phyloP scores from a whole-genome alignment of 2,113 vertebrate genomes.

The Drymodes brunneopygia region DNA sequence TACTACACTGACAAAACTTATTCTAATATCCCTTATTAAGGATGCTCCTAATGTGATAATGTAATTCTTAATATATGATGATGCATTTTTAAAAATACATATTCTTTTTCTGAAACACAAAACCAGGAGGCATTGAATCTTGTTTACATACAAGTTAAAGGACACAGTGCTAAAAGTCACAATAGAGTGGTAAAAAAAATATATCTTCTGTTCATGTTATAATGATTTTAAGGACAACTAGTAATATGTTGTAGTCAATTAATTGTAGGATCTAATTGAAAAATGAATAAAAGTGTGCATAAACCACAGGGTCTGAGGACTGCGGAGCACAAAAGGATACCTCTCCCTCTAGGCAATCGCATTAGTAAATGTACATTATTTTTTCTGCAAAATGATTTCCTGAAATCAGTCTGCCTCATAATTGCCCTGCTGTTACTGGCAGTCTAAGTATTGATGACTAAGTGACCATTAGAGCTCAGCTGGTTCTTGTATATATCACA shows the following conservation, averaged over 20 bases:
- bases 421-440: neutral
- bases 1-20: neutral
- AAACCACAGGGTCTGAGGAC: neutral
- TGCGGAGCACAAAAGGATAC: neutral
- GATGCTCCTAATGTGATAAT: neutral
- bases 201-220: neutral
- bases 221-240: neutral
- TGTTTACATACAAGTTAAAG: neutral
- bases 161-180: neutral
- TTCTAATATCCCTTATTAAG: neutral
- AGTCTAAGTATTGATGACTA: neutral
- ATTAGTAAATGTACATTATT: neutral
- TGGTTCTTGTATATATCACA: neutral
- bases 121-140: neutral
- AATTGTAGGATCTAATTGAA: neutral
- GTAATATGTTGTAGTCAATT: neutral
- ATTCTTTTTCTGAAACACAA: neutral
- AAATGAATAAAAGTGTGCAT: neutral
- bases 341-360: neutral
- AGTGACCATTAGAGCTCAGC: conserved; percentile 3
- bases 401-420: neutral
- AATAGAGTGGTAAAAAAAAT: neutral
- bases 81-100: neutral
- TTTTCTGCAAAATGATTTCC: neutral
- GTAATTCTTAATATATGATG: neutral